Conservation (phyloP, 2,113 vertebrate genomes). For the Paratilapia polleni region DNA sequence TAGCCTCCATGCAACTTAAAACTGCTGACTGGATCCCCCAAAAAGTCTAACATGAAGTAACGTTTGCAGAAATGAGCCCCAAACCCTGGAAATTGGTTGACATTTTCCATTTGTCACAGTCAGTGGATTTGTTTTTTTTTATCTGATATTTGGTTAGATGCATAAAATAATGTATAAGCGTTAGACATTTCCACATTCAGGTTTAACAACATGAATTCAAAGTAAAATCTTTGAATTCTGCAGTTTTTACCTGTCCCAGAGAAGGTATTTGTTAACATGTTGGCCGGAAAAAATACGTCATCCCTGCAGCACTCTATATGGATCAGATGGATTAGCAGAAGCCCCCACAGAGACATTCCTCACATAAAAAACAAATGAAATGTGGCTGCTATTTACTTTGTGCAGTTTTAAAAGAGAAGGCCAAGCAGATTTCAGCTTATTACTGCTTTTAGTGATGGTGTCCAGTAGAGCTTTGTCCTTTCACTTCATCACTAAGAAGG, state of each 20-base stretch:
- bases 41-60: neutral
- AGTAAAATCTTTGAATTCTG: neutral
- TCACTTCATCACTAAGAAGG: slow-evolving; percentile 26
- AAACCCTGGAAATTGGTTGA: neutral
- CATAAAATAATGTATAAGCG: neutral
- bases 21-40: slow-evolving; percentile 32
- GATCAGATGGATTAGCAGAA: slow-evolving; percentile 18
- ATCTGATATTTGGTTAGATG: too few species aligned
- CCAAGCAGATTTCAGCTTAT: slow-evolving; percentile 7
- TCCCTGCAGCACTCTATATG: neutral
- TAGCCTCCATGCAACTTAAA: slow-evolving; percentile 40
- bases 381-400: slow-evolving; percentile 28
- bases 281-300: neutral
- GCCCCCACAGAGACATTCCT: slow-evolving; percentile 41
- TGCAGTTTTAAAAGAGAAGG: slow-evolving; percentile 1
- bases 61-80: neutral
- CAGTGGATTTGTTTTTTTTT: neutral
- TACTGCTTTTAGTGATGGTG: slow-evolving; percentile 36
- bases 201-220: neutral
- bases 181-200: neutral
- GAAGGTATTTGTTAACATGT: neutral
- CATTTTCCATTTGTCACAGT: neutral
- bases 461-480: slow-evolving; percentile 66
- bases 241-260: neutral
- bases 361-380: neutral